Conservation (phyloP, 2,888 invertebrate species). For the Timema cristinae region DNA sequence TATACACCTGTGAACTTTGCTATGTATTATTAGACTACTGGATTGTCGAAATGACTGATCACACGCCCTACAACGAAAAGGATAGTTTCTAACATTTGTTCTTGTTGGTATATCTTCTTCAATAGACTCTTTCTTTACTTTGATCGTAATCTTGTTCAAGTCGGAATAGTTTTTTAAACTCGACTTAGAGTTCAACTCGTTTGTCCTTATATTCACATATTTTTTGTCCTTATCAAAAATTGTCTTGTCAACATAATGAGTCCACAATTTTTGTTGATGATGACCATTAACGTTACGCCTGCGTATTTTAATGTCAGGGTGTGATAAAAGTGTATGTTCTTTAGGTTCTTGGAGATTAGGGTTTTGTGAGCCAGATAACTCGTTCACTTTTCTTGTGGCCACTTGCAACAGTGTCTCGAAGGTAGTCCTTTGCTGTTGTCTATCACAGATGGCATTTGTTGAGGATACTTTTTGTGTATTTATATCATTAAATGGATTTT, state of each 20-base stretch:
- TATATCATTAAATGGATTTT: neutral
- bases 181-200: neutral
- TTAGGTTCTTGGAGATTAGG: neutral
- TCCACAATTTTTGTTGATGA: constrained; percentile 4
- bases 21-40: constrained; percentile 8
- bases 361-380: neutral
- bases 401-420: constrained; percentile 3
- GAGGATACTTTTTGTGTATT: neutral
- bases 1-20: constrained; percentile 6
- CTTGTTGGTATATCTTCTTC: neutral
- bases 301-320: constrained; percentile 1
- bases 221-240: constrained; percentile 4
- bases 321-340: neutral
- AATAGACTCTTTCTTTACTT: neutral
- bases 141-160: neutral
- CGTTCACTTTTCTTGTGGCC: neutral
- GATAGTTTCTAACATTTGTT: neutral
- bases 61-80: constrained; percentile 1
- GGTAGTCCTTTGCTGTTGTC: too few species aligned
- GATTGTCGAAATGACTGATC: constrained; percentile 9
- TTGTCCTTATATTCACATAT: neutral
- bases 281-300: neutral
- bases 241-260: constrained; percentile 6
- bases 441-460: too few species aligned
- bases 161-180: neutral